These are phyloP conservation scores for Malacoraja senta DNA, from an alignment of 2,797 vertebrate species.

Conservation along the genomic window DNA sequence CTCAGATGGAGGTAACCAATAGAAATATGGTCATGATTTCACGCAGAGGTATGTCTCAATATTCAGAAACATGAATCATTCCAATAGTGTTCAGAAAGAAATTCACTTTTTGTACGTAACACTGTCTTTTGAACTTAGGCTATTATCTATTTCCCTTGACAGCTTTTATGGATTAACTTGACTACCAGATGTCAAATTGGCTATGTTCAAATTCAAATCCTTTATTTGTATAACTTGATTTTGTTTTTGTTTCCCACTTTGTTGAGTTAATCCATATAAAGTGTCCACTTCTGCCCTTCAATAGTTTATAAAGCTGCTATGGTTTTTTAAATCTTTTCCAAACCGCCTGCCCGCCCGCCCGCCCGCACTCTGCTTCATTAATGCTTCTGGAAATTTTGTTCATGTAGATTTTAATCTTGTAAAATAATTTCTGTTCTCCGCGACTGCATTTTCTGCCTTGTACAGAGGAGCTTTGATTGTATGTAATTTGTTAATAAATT, in stretches of 20 bases:
- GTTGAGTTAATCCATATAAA: constrained; percentile 9
- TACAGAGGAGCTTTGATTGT: constrained; percentile 59
- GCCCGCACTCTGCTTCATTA: constrained; percentile 58
- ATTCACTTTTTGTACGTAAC: constrained; percentile 10
- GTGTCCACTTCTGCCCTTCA: constrained; percentile 19
- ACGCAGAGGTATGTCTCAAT: neutral
- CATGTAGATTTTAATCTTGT: constrained; percentile 54
- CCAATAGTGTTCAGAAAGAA: neutral
- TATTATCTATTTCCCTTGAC: constrained; percentile 4
- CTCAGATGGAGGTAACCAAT: constrained; percentile 18
- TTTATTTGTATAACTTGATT: neutral
- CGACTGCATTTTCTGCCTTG: constrained; percentile 61
- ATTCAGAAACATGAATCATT: constrained; percentile 32
- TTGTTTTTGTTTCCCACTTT: constrained; percentile 10
- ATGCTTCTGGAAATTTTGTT: constrained; percentile 49
- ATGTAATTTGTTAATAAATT: constrained; percentile 75
- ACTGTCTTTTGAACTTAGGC: neutral
- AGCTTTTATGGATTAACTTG: constrained; percentile 7
- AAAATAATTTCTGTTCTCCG: constrained; percentile 60
- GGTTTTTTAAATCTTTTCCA: constrained; percentile 42
- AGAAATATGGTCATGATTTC: neutral
- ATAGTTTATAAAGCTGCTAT: constrained; percentile 43
- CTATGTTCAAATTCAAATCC: neutral
- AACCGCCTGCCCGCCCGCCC: constrained; percentile 49
- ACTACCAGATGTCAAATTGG: neutral